Base-by-base conservation (phyloP, 2,113 vertebrate species). In the Butorides virescens region DNA sequence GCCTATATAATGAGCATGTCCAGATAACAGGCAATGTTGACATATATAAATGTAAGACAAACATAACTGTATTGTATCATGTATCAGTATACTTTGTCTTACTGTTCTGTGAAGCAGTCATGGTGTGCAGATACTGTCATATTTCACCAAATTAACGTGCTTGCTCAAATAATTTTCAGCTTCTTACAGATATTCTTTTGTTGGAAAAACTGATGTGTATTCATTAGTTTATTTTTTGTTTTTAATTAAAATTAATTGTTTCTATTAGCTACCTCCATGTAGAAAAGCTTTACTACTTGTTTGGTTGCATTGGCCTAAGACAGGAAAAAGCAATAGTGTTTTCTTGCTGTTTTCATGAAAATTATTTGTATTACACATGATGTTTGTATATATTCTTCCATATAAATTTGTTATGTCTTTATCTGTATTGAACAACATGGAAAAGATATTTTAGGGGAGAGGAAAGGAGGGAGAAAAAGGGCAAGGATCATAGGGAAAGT, bases 191-290 rank as follows among this genome's bases (percentile, higher is more conserved):
- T 66, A 62, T 53, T 70, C 17, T 17, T 79, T 44, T 86, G 13
- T 83, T 90, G 50, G 29, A 81, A 90, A 88, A 86, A 73, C 10
- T 34, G 15, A 37, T 5, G 0, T 76, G 18, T n/a, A 44, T 88
- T 86, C 7, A 10, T 88, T 91, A 42, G 7, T 52, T 79, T 72
- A 13, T 42, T 71, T 77, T 67, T 49, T 30, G 2, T 7, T 92
- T 87, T 80, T 71, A 80, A 81, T 77, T 85, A 67, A 47, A 87
- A 89, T 46, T 19, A 59, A 36, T 68, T 88, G 17, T 74, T 76
- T 90, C 39, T 61, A 2, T 93, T 81, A 82, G 36, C 25, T 62
- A 17, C 22, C 3, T 83, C 49, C 23, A 61, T 46, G 42, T 90
- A 73, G 34, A 61, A 90, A 73, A 86, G 27, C 26, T 83, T 44